These are phyloP conservation scores for Mnemiopsis leidyi DNA, from an alignment of 37 sponge, comb jelly and placozoan species.

Conservation along the genomic window DNA sequence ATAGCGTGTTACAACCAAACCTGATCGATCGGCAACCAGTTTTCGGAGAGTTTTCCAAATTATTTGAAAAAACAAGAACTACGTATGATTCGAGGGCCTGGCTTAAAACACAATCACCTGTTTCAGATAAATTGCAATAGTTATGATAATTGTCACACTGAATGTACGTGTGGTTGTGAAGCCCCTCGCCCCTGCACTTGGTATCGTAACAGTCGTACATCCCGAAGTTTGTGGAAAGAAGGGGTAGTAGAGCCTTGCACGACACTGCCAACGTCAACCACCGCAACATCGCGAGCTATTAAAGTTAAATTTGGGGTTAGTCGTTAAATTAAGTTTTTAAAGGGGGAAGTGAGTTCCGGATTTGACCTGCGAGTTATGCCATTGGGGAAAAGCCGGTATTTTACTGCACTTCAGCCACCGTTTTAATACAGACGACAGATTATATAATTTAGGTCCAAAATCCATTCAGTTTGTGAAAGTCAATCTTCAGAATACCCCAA, in stretches of 20 bases:
- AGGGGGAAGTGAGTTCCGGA: too few species aligned
- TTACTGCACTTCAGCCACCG: too few species aligned
- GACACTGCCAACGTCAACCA: background rate
- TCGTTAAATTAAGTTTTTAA: too few species aligned
- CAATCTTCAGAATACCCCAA: too few species aligned
- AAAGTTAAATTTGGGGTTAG: too few species aligned
- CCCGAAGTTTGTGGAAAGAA: background rate
- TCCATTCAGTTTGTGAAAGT: too few species aligned
- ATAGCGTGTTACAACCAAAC: background rate
- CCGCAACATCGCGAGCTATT: background rate
- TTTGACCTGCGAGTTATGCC: too few species aligned
- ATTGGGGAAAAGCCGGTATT: too few species aligned
- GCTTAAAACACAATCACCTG: too few species aligned
- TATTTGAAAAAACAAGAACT: background rate
- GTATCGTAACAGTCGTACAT: constrained; percentile 54
- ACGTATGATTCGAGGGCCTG: background rate
- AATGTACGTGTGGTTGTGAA: constrained; percentile 15
- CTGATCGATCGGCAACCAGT: background rate
- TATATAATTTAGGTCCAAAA: too few species aligned
- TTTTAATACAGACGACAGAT: too few species aligned
- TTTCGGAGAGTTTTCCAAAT: background rate
- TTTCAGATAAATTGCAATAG: background rate
- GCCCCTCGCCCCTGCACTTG: background rate
- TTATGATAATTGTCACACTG: constrained; percentile 40
- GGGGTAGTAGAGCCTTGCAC: background rate